Conservation (phyloP, 1,140 invertebrate species). For the Heliconius nattereri region DNA sequence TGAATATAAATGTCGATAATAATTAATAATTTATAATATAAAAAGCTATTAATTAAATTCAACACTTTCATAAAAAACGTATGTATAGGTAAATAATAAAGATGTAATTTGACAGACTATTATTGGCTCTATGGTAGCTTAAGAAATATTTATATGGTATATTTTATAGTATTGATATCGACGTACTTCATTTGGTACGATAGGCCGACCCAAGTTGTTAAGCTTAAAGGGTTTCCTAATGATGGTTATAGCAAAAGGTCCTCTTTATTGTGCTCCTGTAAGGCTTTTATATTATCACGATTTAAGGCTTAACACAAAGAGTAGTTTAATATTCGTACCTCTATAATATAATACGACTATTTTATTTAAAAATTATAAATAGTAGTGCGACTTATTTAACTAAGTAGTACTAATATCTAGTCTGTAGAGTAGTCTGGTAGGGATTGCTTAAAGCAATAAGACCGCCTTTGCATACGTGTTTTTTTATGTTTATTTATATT, state of each 20-base stretch:
- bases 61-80: background rate
- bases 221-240: conserved; percentile 67
- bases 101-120: background rate
- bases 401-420: too few species aligned
- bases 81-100: background rate
- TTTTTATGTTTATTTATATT: too few species aligned
- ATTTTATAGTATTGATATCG: conserved; percentile 59
- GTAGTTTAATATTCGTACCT: background rate
- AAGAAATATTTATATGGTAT: too few species aligned
- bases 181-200: conserved; percentile 44
- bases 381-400: too few species aligned
- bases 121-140: conserved; percentile 16
- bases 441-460: too few species aligned
- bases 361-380: background rate
- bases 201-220: conserved; percentile 60
- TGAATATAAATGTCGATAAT: too few species aligned
- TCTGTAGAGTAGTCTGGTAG: too few species aligned
- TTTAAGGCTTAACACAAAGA: conserved; percentile 47
- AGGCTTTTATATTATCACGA: conserved; percentile 63
- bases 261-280: conserved; percentile 68
- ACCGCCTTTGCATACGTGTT: too few species aligned
- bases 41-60: background rate
- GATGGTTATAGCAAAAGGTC: conserved; percentile 68
- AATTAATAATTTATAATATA: too few species aligned
- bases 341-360: background rate